Conservation (phyloP, 2,888 invertebrate species). For the Drosophila testacea region DNA sequence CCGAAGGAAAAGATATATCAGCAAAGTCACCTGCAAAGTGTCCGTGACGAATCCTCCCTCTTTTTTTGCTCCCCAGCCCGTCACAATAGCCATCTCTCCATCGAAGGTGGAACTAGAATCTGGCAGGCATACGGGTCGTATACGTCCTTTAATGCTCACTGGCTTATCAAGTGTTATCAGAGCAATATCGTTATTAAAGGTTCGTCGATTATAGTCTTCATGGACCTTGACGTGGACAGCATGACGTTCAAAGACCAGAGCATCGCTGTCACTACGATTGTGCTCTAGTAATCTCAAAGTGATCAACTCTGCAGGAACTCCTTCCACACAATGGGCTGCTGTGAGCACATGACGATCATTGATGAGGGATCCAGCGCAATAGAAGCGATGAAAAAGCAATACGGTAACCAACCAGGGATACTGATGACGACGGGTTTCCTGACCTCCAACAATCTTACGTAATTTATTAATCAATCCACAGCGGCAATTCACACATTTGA, state of each 20-base stretch:
- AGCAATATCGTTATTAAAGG: constrained; percentile 93
- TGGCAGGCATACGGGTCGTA: constrained; percentile 92
- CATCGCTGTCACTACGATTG: constrained; percentile 86
- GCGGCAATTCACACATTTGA: constrained; percentile 82
- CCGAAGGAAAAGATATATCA: neutral
- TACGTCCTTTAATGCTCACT: constrained; percentile 86
- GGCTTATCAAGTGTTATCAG: constrained; percentile 88
- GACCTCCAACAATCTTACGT: constrained; percentile 91
- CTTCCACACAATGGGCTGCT: constrained; percentile 90
- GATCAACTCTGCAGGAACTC: constrained; percentile 87
- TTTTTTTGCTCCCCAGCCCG: constrained; percentile 91
- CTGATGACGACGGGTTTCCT: constrained; percentile 89
- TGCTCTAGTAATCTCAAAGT: constrained; percentile 90
- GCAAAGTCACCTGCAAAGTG: constrained; percentile 86
- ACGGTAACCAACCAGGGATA: constrained; percentile 89
- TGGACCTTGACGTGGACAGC: constrained; percentile 86
- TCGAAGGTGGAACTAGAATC: constrained; percentile 73
- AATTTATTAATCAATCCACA: constrained; percentile 89
- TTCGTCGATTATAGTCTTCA: constrained; percentile 88
- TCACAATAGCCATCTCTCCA: constrained; percentile 86
- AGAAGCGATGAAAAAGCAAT: constrained; percentile 86
- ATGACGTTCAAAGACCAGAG: constrained; percentile 58
- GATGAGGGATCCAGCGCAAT: constrained; percentile 91
- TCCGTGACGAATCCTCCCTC: constrained; percentile 89
- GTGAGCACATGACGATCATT: constrained; percentile 90